Conservation (phyloP, 2,113 vertebrate genomes). For the Eublepharis macularius region DNA sequence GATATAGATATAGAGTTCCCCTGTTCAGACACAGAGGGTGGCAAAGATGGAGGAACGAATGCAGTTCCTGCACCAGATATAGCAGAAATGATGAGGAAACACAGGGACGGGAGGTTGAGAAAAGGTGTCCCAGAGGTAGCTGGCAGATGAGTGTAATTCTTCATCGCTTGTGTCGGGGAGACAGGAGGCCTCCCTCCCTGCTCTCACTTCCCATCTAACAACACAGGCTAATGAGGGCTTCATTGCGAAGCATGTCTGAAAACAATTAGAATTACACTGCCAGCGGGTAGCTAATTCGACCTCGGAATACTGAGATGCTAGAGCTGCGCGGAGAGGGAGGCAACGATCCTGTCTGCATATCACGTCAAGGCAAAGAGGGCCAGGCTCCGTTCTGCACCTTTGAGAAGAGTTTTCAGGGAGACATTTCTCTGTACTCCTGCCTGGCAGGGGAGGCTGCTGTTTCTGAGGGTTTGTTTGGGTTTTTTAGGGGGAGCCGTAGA, state of each 20-base stretch:
- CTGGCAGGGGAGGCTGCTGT: neutral
- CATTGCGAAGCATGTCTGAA: conserved; percentile 64
- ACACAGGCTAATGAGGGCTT: conserved; percentile 56
- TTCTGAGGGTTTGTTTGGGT: no score
- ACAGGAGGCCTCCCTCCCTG: neutral
- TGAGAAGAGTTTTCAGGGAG: neutral
- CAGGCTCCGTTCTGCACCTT: neutral
- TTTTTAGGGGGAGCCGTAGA: no score
- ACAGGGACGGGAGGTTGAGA: conserved; percentile 23
- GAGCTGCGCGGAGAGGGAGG: neutral
- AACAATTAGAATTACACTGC: conserved; percentile 67
- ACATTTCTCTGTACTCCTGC: neutral
- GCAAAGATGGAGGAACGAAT: neutral
- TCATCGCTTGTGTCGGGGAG: conserved; percentile 34
- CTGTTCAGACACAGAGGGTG: neutral
- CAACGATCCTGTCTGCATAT: neutral
- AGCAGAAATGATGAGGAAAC: no score
- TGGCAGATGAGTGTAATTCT: conserved; percentile 35
- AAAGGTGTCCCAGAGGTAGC: conserved; percentile 24
- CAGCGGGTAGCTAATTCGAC: conserved; percentile 64
- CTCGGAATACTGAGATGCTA: neutral
- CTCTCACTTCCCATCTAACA: conserved; percentile 61
- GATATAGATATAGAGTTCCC: no score
- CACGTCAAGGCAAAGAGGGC: neutral
- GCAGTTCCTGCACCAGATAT: neutral